Evolutionary conservation across 2,888 invertebrate genomes (phyloP).

Genomic region (Amphipyra tragopoginis): DNA sequence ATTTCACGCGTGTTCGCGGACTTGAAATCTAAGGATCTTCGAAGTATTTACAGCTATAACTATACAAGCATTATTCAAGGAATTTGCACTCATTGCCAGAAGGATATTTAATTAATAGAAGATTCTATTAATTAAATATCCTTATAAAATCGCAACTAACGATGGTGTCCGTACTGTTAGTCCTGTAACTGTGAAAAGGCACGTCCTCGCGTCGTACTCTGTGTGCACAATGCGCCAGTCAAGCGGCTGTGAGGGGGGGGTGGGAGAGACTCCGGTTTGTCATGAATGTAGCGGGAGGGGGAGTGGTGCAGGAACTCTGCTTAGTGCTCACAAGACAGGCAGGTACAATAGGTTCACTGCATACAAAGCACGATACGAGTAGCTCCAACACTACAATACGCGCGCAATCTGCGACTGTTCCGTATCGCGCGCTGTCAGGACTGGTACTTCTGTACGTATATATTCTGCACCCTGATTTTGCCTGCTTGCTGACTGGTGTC

Average conservation of each 20-base stretch:
- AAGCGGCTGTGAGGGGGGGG: too few species aligned
- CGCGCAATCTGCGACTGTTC: background rate
- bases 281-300: background rate
- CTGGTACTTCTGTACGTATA: background rate
- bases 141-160: background rate
- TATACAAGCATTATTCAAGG: too few species aligned
- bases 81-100: too few species aligned
- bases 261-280: too few species aligned
- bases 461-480: background rate
- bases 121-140: background rate
- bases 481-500: background rate
- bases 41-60: too few species aligned
- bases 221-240: constrained; percentile 34
- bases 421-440: background rate
- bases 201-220: constrained; percentile 14
- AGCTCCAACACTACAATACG: background rate
- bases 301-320: background rate
- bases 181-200: constrained; percentile 17
- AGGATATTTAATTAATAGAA: too few species aligned
- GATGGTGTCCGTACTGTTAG: constrained; percentile 7
- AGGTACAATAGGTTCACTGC: constrained; percentile 19
- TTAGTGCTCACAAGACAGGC: background rate
- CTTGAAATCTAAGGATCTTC: too few species aligned
- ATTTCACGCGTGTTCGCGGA: too few species aligned
- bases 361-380: background rate